Base-by-base conservation (phyloP, 2,113 vertebrate species). In the Pterocles burchelli region DNA sequence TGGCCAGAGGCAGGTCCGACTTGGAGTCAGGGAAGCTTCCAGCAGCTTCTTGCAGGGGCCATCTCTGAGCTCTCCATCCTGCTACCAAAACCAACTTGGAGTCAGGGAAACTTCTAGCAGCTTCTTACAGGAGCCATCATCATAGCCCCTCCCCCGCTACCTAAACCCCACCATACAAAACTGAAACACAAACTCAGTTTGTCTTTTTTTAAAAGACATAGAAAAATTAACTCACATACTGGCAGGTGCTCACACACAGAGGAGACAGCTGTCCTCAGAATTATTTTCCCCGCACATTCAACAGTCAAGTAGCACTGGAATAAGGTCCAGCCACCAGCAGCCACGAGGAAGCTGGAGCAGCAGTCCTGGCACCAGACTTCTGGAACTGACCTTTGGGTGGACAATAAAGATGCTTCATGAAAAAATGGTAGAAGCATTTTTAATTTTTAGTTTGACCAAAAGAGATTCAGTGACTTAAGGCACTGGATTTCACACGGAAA, bases 251-350 rank as follows among this genome's bases (percentile, higher is more conserved):
- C 59, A 59, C 86, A 88, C 13, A 74, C 57, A 57, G 59, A 82
- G 58, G 45, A 71, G 54, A 86, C 6, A 28, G 33, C 1, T 76
- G 34, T 75, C 51, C 33, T 86, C n/a, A 67, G 41, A 78, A 68
- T 5, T 5, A 59, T 57, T 28, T 26, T 89, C 55, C 68, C 57
- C 0, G 1, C 68, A 84, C 48, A 75, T 72, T 72, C 84, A 85
- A 59, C 19, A 84, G 52, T 61, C 19, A n/a, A 48, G 34, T 0
- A 57, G 41, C 0, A 0, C 1, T 51, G n/a, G 36, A 49, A 45
- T 78, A 85, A 14, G 55, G 26, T 34, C 22, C 29, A 57, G 66
- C 2, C 74, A 78, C 46, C 24, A 58, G 67, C 31, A 89, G 24
- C 48, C 92, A 19, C 1, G 2, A 72, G 28, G 25, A 74, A 88